Base-by-base conservation (phyloP, 1,140 invertebrate genomes). In the Drosophila sp. region DNA sequence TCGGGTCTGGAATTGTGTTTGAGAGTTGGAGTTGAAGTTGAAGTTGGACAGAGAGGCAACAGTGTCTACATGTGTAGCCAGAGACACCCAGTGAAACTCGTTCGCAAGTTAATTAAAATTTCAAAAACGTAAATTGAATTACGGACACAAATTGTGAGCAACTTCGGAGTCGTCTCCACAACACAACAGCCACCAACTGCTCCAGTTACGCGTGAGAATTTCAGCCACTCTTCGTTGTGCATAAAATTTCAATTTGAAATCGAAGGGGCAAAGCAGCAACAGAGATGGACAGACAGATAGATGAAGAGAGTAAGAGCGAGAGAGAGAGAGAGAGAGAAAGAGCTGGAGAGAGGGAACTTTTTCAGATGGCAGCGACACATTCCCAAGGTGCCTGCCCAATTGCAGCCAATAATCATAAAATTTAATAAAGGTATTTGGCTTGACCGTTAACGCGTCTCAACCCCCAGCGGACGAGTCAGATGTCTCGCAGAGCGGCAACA, bases 121-220 rank as follows among this genome's bases (percentile, higher is more conserved):
- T 83, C 70, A 73, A 36, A 78, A 89, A 83, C 83, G 83, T 89
- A 89, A 89, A 89, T 76, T 89, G 83, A 89, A 89, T 89, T 89
- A 78, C 51, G 72, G 81, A 80, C 83, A 72, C 83, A 83, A 83
- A 89, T 80, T 82, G 82, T 87, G 73, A 77, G 13, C 46, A 62
- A 78, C 48, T 72, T 61, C 43, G 62, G 38, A 40, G 32, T 45
- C 36, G 41, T 8, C 16, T 51, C 54, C 13, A n/a, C 21, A 21
- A 38, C 13, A n/a, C 13, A n/a, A 50, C 53, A 50, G 63, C 61
- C 75, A 69, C 65, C 71, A 81, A 81, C 53, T 90, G 89, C 70
- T 89, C 87, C 80, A 90, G 63, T 83, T 90, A 90, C 89, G 89
- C 89, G 87, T 90, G 89, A 89, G 89, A 90, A 90, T 83, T 89